Evolutionary conservation across 1,140 invertebrate species (phyloP).

Genomic region (Rhopalosiphum maidis): DNA sequence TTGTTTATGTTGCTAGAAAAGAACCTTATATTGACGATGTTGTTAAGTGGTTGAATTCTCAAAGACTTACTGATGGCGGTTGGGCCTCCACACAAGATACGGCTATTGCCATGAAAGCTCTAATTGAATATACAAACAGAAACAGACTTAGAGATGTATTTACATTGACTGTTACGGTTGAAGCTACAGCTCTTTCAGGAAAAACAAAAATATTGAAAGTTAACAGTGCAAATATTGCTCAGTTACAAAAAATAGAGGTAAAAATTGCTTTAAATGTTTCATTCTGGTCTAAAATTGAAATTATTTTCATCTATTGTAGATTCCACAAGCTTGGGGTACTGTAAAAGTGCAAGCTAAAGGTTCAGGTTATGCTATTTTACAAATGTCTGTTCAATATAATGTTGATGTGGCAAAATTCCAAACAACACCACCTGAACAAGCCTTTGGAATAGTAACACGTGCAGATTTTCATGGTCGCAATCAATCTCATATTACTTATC

Average conservation of each 20-base stretch:
- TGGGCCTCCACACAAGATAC: slow-evolving; percentile 96
- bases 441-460: slow-evolving; percentile 77
- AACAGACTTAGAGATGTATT: slow-evolving; percentile 88
- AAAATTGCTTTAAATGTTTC: slow-evolving; percentile 58
- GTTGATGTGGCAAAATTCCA: slow-evolving; percentile 88
- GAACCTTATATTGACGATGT: slow-evolving; percentile 80
- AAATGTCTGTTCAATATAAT: slow-evolving; percentile 95
- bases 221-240: slow-evolving; percentile 77
- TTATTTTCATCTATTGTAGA: slow-evolving; percentile 65
- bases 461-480: slow-evolving; percentile 86
- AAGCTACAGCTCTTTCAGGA: slow-evolving; percentile 82
- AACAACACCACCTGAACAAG: slow-evolving; percentile 79
- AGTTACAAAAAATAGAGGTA: slow-evolving; percentile 78
- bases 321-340: slow-evolving; percentile 90
- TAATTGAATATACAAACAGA: slow-evolving; percentile 88
- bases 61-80: slow-evolving; percentile 88
- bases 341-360: slow-evolving; percentile 89
- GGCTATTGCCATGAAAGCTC: slow-evolving; percentile 84
- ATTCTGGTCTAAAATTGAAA: background rate
- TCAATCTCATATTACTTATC: slow-evolving; percentile 88
- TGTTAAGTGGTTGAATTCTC: slow-evolving; percentile 91
- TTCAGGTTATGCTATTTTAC: slow-evolving; percentile 87
- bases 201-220: slow-evolving; percentile 73
- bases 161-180: slow-evolving; percentile 78
- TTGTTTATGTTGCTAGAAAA: slow-evolving; percentile 85